Conservation (phyloP, 2,113 vertebrate genomes). For the Sceloporus undulatus region DNA sequence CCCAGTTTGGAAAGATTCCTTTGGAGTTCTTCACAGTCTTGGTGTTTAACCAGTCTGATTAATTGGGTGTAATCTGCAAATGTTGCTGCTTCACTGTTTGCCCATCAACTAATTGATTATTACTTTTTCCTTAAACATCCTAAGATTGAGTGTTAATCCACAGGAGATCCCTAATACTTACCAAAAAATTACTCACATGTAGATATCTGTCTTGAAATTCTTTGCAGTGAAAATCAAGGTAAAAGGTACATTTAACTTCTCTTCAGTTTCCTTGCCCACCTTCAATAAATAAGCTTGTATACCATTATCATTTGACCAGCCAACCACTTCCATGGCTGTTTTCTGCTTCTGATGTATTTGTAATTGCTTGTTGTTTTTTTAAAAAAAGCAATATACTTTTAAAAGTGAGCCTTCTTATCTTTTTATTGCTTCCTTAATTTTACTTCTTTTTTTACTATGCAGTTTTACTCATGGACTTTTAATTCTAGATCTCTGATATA, state of each 20-base stretch:
- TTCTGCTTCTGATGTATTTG: neutral
- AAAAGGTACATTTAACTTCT: neutral
- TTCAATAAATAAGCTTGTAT: neutral
- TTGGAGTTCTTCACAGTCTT: neutral
- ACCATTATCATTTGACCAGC: neutral
- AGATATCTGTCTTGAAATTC: neutral
- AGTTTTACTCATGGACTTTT: neutral
- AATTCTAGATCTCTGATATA: neutral
- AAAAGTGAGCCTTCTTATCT: neutral
- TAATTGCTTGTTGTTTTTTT: conserved; percentile 32
- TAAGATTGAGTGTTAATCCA: neutral
- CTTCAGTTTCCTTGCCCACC: neutral
- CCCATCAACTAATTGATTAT: neutral
- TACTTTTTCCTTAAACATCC: neutral
- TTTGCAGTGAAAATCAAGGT: neutral
- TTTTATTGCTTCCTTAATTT: neutral
- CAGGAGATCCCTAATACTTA: neutral
- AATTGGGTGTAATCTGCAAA: neutral
- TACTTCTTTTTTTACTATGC: neutral
- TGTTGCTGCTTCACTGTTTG: neutral
- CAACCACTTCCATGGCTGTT: neutral
- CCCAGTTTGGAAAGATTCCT: neutral
- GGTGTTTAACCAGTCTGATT: neutral
- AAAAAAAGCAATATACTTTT: neutral
- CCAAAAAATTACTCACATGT: neutral